A percentile compares a stretch with the other conserved stretches of the same genome.
Evolutionary conservation across 2,888 invertebrate genomes (phyloP).

Genomic region (Metallyticus violacea): DNA sequence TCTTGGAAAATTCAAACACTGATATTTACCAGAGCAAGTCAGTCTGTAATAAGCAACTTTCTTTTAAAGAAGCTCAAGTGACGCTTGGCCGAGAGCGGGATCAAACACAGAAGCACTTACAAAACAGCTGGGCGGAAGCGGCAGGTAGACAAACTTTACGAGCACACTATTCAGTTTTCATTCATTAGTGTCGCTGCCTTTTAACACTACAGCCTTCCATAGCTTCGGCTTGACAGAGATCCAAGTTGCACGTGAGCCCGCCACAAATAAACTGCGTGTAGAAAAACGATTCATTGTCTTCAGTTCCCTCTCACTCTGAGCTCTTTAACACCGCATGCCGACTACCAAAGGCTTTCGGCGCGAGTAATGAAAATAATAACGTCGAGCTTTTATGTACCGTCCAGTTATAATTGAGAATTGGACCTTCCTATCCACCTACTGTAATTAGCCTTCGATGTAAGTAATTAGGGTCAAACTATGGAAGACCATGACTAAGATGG

Average conservation of each 20-base stretch:
- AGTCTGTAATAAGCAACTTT: background rate
- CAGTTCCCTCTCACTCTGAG: no score
- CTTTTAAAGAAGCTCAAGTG: background rate
- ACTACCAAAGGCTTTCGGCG: background rate
- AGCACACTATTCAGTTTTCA: background rate
- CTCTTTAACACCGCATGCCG: background rate
- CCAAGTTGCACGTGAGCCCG: background rate
- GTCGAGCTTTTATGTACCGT: no score
- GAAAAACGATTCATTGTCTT: background rate
- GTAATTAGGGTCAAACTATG: no score
- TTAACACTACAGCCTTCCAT: background rate
- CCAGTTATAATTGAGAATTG: background rate
- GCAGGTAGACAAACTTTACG: background rate
- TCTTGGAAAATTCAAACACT: background rate
- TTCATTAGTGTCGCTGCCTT: background rate
- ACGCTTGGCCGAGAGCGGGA: background rate
- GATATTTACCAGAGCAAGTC: background rate
- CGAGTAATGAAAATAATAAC: background rate
- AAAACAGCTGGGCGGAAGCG: background rate
- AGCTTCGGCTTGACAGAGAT: background rate
- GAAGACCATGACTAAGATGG: no score
- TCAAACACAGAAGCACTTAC: background rate
- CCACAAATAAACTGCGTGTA: background rate
- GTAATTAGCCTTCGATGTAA: no score
- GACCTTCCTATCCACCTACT: background rate